phyloP scores from a whole-genome alignment of 2,113 vertebrate species.

The Entomyzon cyanotis region DNA sequence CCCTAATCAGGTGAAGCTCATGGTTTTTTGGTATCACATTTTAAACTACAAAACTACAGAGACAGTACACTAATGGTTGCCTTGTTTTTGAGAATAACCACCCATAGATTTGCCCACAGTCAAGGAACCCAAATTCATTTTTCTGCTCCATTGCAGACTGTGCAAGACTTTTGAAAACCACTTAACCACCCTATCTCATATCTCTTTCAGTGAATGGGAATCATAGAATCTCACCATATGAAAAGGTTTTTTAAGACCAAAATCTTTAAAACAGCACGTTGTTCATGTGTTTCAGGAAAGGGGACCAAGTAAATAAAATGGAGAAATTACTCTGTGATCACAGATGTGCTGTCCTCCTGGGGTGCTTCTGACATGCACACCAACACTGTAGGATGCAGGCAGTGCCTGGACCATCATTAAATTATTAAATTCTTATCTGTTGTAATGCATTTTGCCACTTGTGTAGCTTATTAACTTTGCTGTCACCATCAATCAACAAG shows the following conservation, averaged over 20 bases:
- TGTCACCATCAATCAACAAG: neutral
- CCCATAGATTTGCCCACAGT: neutral
- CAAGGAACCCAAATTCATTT: neutral
- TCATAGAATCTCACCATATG: neutral
- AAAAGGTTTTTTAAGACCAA: neutral
- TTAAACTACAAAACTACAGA: neutral
- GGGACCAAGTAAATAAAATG: neutral
- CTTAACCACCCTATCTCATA: neutral
- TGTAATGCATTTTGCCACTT: neutral
- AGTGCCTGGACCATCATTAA: neutral
- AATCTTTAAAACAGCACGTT: neutral
- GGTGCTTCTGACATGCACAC: neutral
- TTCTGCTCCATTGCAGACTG: neutral
- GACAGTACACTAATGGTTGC: neutral
- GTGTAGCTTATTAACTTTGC: neutral
- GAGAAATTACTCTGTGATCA: neutral
- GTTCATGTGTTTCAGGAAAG: neutral
- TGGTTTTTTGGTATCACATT: neutral
- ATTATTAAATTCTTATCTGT: neutral
- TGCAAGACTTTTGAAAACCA: neutral
- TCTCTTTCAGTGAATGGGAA: neutral
- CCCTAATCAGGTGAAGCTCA: neutral
- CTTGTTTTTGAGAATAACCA: neutral
- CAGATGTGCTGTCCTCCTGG: rapidly evolving
- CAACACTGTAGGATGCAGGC: neutral